phyloP scores from a whole-genome alignment of 2,797 vertebrate species.

The Pseudotriccus pelzelni region DNA sequence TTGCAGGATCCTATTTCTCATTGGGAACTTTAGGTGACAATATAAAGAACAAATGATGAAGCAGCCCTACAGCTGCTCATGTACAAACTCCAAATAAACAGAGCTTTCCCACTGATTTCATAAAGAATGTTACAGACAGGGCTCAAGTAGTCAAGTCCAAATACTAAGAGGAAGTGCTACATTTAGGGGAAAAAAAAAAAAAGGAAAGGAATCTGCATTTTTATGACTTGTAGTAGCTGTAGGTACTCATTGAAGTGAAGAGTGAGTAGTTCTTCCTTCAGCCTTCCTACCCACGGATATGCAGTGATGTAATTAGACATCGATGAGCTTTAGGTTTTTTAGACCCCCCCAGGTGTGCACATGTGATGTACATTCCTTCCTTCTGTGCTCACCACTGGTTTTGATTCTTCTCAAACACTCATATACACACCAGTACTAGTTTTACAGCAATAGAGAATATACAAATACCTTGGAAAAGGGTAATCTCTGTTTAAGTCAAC shows the following conservation, averaged over 20 bases:
- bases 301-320: not conserved
- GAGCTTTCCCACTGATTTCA: not conserved
- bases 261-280: constrained; percentile 24
- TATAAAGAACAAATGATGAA: not conserved
- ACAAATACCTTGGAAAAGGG: not conserved
- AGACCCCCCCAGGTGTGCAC: not conserved
- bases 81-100: not conserved
- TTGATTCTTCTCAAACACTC: not conserved
- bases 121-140: not conserved
- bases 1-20: not conserved
- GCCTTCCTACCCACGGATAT: not conserved
- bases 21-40: not conserved
- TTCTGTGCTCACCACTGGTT: not conserved
- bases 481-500: not conserved
- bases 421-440: not conserved
- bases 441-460: not conserved
- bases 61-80: not conserved
- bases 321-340: not conserved
- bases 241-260: not conserved
- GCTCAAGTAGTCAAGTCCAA: not conserved
- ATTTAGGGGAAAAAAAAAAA: not conserved
- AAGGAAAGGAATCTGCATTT: not conserved
- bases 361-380: not conserved
- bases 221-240: not conserved
- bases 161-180: not conserved